These are phyloP conservation scores for Agrotis segetum DNA, from an alignment of 2,888 invertebrate genomes.

Conservation along the genomic window DNA sequence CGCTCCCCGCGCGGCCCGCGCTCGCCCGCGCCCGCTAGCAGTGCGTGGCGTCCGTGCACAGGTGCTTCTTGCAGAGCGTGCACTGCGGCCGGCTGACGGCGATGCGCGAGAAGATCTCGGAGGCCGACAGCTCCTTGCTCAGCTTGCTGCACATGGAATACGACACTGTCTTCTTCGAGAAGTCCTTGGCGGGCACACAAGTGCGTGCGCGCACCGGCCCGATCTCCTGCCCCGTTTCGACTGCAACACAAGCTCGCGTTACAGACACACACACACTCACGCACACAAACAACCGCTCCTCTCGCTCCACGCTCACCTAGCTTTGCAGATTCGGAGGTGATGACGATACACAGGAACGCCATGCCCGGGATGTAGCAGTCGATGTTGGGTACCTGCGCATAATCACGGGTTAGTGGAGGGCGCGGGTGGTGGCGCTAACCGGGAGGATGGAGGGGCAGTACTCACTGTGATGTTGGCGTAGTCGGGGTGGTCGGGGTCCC, in stretches of 20 bases:
- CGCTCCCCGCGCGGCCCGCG: neutral
- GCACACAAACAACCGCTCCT: neutral
- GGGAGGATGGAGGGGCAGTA: no score
- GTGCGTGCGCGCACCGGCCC: constrained; percentile 88
- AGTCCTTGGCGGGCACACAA: constrained; percentile 87
- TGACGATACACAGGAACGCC: constrained; percentile 86
- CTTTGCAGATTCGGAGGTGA: constrained; percentile 87
- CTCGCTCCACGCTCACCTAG: constrained; percentile 75
- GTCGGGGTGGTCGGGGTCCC: constrained; percentile 89
- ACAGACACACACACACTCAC: neutral
- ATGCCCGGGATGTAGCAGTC: constrained; percentile 89
- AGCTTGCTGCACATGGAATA: constrained; percentile 87
- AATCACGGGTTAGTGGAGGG: constrained; percentile 5
- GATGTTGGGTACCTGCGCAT: constrained; percentile 84
- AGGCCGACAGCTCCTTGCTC: constrained; percentile 86
- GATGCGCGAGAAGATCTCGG: constrained; percentile 87
- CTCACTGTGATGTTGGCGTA: constrained; percentile 84
- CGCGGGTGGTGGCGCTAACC: neutral
- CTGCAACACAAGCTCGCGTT: constrained; percentile 69
- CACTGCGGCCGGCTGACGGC: constrained; percentile 85
- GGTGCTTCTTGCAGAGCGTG: constrained; percentile 85
- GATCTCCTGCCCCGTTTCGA: constrained; percentile 86
- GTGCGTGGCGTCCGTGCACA: constrained; percentile 83
- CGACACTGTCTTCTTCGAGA: constrained; percentile 86
- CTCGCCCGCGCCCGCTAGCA: constrained; percentile 71